These are phyloP conservation scores for Danaus chrysippus DNA, from an alignment of 2,888 invertebrate species.

Conservation along the genomic window DNA sequence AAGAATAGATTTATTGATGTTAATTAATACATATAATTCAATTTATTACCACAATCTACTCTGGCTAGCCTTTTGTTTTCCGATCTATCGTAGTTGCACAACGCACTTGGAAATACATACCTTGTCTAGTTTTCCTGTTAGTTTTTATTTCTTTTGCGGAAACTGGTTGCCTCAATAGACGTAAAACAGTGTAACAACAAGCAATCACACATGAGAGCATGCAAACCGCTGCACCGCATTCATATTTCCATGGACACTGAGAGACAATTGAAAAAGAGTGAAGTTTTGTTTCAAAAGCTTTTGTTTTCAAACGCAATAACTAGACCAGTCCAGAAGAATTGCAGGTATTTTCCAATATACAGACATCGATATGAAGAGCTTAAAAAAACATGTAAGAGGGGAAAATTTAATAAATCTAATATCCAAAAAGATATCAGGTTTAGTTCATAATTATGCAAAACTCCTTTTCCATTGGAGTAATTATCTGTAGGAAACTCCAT, in stretches of 20 bases:
- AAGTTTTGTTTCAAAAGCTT: slow-evolving; percentile 12
- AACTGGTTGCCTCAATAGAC: slow-evolving; percentile 19
- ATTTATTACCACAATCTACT: too few species aligned
- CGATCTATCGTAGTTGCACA: background rate
- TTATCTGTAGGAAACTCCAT: background rate
- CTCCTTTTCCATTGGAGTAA: background rate
- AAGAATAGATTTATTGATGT: too few species aligned
- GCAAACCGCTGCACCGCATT: slow-evolving; percentile 25
- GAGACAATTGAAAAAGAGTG: slow-evolving; percentile 26
- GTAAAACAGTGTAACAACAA: slow-evolving; percentile 25
- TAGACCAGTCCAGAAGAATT: background rate
- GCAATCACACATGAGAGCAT: slow-evolving; percentile 26
- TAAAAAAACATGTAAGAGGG: too few species aligned
- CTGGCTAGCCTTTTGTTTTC: background rate
- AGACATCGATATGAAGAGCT: too few species aligned
- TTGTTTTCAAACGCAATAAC: slow-evolving; percentile 7
- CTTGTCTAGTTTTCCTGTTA: slow-evolving; percentile 14
- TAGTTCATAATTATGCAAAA: too few species aligned
- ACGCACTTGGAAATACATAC: slow-evolving; percentile 7
- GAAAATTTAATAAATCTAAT: too few species aligned
- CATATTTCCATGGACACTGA: slow-evolving; percentile 23
- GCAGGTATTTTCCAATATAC: background rate
- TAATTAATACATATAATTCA: too few species aligned
- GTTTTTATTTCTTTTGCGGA: slow-evolving; percentile 15
- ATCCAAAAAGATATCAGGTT: too few species aligned